Conservation (phyloP, 1,140 invertebrate genomes). For the Anoplophora glabripennis region DNA sequence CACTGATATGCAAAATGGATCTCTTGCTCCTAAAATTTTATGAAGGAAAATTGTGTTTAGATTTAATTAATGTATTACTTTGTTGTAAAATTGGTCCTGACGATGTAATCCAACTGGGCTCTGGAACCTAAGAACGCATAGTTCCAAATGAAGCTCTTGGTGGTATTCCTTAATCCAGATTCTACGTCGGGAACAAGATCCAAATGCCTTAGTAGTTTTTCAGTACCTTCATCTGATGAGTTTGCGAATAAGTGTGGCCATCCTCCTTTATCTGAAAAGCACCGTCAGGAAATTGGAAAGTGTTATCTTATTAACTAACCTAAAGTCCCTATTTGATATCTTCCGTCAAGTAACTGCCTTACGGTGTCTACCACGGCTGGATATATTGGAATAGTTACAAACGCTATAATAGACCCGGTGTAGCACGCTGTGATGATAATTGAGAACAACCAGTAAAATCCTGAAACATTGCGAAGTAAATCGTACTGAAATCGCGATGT, state of each 20-base stretch:
- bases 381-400: conserved; percentile 70
- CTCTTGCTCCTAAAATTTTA: conserved; percentile 52
- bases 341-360: conserved; percentile 57
- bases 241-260: conserved; percentile 68
- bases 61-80: no score
- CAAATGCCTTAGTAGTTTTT: conserved; percentile 60
- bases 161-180: conserved; percentile 66
- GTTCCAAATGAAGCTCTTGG: conserved; percentile 67
- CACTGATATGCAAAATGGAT: conserved; percentile 63
- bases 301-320: conserved; percentile 45
- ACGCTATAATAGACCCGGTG: conserved; percentile 75
- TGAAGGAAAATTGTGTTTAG: no score
- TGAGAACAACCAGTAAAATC: conserved; percentile 75
- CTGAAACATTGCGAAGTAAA: no score
- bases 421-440: conserved; percentile 77
- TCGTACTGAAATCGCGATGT: no score
- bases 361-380: conserved; percentile 66
- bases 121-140: conserved; percentile 70
- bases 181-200: conserved; percentile 62
- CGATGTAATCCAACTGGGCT: conserved; percentile 64
- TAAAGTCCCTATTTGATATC: conserved; percentile 61
- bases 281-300: conserved; percentile 1
- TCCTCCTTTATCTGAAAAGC: conserved; percentile 60
- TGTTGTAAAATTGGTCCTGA: conserved; percentile 64
- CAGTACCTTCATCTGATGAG: conserved; percentile 57